Conservation (phyloP, 1,140 invertebrate genomes). For the Magallana angulata region DNA sequence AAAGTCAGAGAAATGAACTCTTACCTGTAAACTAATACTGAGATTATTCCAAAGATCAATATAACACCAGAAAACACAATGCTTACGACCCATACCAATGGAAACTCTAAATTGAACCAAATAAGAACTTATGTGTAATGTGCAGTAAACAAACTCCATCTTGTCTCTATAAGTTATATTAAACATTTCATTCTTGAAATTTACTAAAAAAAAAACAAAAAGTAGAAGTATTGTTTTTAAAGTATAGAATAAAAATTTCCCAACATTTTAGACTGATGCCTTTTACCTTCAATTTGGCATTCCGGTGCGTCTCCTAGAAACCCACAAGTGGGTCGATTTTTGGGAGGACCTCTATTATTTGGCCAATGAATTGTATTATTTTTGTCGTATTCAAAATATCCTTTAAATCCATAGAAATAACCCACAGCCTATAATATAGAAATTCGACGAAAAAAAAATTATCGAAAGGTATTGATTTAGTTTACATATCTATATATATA, state of each 20-base stretch:
- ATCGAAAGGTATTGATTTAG: not conserved
- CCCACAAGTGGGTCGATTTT: slow-evolving; percentile 46
- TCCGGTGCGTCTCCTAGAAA: slow-evolving; percentile 51
- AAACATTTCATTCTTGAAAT: no score
- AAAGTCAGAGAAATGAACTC: not conserved
- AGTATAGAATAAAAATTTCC: no score
- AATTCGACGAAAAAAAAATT: no score
- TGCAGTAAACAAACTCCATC: not conserved
- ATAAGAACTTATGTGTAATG: not conserved
- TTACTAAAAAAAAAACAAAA: no score
- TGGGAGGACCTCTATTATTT: slow-evolving; percentile 46
- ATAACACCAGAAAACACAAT: slow-evolving; percentile 45
- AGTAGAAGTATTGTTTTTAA: no score
- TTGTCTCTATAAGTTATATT: not conserved
- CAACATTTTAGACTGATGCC: no score
- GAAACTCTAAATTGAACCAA: slow-evolving; percentile 16
- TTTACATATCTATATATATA: not conserved
- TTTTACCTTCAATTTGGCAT: slow-evolving; percentile 43
- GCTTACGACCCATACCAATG: not conserved
- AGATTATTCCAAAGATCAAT: slow-evolving; percentile 1
- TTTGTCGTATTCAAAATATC: slow-evolving; percentile 1
- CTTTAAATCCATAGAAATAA: slow-evolving; percentile 41
- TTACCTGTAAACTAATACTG: slow-evolving; percentile 30
- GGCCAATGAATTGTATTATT: slow-evolving; percentile 47
- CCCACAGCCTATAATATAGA: slow-evolving; percentile 82